These are phyloP conservation scores for Nomia melanderi DNA, from an alignment of 1,140 invertebrate genomes.

Conservation along the genomic window DNA sequence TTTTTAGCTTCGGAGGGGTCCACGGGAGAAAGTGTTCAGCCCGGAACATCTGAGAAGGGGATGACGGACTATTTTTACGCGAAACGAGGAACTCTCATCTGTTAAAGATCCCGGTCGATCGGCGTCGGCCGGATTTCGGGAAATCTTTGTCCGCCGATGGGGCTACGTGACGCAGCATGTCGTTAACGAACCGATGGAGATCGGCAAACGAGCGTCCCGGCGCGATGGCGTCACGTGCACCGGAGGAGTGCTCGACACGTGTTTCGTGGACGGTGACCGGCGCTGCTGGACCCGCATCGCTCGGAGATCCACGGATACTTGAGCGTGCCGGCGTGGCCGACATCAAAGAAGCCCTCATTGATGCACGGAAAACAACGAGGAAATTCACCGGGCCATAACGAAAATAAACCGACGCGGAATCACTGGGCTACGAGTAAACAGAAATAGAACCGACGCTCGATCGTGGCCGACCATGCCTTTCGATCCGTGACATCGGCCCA, in stretches of 20 bases:
- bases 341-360: constrained; percentile 35
- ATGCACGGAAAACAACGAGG: constrained; percentile 24
- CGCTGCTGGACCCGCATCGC: constrained; percentile 25
- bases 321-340: not conserved
- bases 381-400: constrained; percentile 28
- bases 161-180: constrained; percentile 43
- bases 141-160: not conserved
- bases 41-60: not conserved
- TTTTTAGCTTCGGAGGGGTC: too few species aligned
- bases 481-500: not conserved
- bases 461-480: not conserved
- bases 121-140: constrained; percentile 1
- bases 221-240: constrained; percentile 36
- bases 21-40: not conserved
- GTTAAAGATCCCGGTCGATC: constrained; percentile 5
- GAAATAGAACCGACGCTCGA: constrained; percentile 10
- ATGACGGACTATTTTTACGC: too few species aligned
- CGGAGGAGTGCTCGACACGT: constrained; percentile 59
- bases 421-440: constrained; percentile 23
- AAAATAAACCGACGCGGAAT: constrained; percentile 31
- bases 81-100: not conserved
- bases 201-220: constrained; percentile 22
- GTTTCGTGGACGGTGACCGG: constrained; percentile 36
- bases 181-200: constrained; percentile 31
- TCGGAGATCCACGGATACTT: constrained; percentile 31